Evolutionary conservation across 2,113 vertebrate species (phyloP).

Genomic region (Scatophagus argus): DNA sequence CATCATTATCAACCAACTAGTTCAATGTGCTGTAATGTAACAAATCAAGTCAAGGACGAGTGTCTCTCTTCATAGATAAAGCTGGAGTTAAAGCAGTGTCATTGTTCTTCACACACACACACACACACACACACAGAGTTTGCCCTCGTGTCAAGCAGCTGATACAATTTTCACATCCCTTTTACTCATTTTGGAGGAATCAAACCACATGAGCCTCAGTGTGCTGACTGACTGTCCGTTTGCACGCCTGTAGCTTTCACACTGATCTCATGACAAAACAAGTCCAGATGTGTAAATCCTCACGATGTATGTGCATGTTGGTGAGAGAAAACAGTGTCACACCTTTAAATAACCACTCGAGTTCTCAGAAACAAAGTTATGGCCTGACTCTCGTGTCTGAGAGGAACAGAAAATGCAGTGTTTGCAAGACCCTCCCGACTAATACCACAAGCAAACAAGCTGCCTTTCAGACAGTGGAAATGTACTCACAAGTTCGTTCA

Average conservation of each 20-base stretch:
- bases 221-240: neutral
- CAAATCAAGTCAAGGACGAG: constrained; percentile 1
- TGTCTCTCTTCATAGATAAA: neutral
- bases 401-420: neutral
- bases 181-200: constrained; percentile 23
- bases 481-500: constrained; percentile 63
- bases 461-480: neutral
- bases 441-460: neutral
- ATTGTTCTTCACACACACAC: constrained; percentile 13
- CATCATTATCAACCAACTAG: neutral
- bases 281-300: neutral
- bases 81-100: neutral
- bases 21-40: neutral
- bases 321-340: neutral
- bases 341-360: neutral
- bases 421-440: neutral
- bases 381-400: neutral
- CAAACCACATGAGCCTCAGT: neutral
- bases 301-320: neutral
- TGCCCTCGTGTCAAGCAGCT: constrained; percentile 4
- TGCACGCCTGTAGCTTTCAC: neutral
- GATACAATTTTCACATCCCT: constrained; percentile 43
- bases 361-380: no score
- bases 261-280: constrained; percentile 21
- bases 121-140: constrained; percentile 12